A percentile compares a stretch with the other conserved stretches of the same genome.
These are phyloP conservation scores for Megalops atlanticus DNA, from an alignment of 2,113 vertebrate genomes.

Conservation along the genomic window DNA sequence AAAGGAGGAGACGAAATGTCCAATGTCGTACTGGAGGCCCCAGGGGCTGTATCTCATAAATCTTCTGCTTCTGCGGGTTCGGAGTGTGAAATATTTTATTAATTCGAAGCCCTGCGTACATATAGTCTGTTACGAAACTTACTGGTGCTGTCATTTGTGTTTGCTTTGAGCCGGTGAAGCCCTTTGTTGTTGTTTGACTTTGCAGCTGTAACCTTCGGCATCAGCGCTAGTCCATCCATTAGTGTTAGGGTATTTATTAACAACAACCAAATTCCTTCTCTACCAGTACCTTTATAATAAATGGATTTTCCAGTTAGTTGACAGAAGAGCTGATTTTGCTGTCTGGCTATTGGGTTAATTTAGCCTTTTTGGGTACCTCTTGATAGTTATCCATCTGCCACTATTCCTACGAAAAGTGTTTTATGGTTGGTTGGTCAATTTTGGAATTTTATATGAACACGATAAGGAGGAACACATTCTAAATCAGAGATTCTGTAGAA, in stretches of 20 bases:
- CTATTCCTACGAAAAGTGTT: too few species aligned
- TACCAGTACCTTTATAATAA: background rate
- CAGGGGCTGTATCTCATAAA: background rate
- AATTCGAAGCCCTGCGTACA: background rate
- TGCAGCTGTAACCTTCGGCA: background rate
- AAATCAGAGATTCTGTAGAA: too few species aligned
- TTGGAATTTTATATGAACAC: too few species aligned
- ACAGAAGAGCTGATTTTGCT: too few species aligned
- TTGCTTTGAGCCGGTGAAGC: background rate
- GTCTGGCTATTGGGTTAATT: too few species aligned
- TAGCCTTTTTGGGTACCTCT: too few species aligned
- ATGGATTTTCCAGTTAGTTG: too few species aligned
- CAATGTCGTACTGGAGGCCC: background rate
- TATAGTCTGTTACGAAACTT: background rate
- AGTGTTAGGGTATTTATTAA: background rate
- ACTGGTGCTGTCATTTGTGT: background rate
- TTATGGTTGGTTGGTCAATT: too few species aligned
- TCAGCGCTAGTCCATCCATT: background rate
- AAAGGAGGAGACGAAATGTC: background rate
- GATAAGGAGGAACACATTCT: too few species aligned
- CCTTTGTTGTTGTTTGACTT: background rate
- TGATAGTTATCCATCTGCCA: too few species aligned
- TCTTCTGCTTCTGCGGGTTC: background rate
- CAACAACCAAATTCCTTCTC: background rate
- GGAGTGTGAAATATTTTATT: background rate